Evolutionary conservation across 2,113 vertebrate genomes (phyloP).

Genomic region (Sula dactylatra): DNA sequence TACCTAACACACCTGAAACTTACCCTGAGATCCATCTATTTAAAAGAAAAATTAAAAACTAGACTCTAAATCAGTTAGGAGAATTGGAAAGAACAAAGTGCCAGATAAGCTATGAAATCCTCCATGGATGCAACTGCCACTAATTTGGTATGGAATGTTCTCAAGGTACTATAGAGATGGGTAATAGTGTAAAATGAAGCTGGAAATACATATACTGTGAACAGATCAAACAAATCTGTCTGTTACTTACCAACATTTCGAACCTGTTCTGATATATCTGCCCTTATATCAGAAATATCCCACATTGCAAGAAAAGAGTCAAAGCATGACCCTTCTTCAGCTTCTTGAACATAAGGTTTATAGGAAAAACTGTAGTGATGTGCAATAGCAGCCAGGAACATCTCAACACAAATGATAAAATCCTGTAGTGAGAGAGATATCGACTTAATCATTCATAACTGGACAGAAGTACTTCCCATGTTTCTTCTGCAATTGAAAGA

Average conservation of each 20-base stretch:
- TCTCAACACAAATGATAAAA: constrained; percentile 97
- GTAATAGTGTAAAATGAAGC: neutral
- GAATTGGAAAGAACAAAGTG: neutral
- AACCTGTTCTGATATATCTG: constrained; percentile 96
- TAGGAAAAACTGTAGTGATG: constrained; percentile 98
- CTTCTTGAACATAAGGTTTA: constrained; percentile 95
- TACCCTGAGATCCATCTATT: neutral
- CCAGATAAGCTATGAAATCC: neutral
- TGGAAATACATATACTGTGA: neutral
- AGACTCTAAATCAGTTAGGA: neutral
- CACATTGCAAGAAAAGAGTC: constrained; percentile 98
- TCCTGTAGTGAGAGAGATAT: constrained; percentile 75
- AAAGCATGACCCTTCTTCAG: constrained; percentile 95
- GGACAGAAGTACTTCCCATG: neutral
- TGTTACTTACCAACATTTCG: constrained; percentile 91
- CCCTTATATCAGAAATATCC: constrained; percentile 94
- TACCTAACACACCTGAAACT: neutral
- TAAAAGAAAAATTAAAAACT: neutral
- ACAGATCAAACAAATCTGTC: neutral
- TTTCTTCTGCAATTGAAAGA: neutral
- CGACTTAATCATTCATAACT: neutral
- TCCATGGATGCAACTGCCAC: neutral
- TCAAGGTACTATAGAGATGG: neutral
- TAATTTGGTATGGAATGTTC: neutral
- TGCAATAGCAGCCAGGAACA: constrained; percentile 96